Evolutionary conservation across 2,888 invertebrate genomes (phyloP).

Genomic region (Eilema sororculum): DNA sequence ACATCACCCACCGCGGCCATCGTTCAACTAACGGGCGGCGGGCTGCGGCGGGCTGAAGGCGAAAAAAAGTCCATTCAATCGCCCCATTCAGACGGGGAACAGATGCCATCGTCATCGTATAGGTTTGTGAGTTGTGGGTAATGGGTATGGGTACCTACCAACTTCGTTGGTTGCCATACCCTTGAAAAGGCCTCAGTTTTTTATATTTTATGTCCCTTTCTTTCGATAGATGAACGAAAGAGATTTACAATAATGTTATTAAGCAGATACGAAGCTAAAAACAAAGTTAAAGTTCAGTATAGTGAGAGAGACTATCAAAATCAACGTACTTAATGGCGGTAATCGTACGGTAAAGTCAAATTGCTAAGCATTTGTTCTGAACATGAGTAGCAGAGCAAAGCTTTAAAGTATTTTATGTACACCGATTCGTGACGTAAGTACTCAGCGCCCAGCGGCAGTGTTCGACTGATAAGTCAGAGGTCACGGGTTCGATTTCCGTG

Average conservation of each 20-base stretch:
- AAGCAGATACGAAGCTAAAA: background rate
- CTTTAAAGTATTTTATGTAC: no score
- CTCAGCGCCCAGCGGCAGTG: no score
- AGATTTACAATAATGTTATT: conserved; percentile 16
- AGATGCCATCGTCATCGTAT: conserved; percentile 53
- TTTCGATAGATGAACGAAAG: conserved; percentile 17
- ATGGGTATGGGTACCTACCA: background rate
- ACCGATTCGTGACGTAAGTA: no score
- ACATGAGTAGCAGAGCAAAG: no score
- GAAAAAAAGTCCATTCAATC: conserved; percentile 54
- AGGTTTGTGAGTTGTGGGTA: conserved; percentile 30
- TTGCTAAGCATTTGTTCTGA: no score
- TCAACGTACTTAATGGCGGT: no score
- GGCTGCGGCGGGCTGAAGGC: conserved; percentile 29
- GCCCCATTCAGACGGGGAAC: conserved; percentile 58
- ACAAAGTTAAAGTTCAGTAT: background rate
- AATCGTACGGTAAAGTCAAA: no score
- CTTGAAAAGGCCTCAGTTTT: conserved; percentile 45
- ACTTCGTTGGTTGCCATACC: conserved; percentile 35
- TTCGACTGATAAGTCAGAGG: no score
- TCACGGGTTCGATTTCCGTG: no score
- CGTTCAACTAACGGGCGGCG: conserved; percentile 69
- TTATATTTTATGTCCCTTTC: conserved; percentile 30
- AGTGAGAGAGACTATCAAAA: no score
- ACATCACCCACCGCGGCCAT: conserved; percentile 86